A percentile compares a stretch with the other conserved stretches of the same genome.
Evolutionary conservation across 2,888 invertebrate species (phyloP).

Genomic region (Pelosia muscerda): DNA sequence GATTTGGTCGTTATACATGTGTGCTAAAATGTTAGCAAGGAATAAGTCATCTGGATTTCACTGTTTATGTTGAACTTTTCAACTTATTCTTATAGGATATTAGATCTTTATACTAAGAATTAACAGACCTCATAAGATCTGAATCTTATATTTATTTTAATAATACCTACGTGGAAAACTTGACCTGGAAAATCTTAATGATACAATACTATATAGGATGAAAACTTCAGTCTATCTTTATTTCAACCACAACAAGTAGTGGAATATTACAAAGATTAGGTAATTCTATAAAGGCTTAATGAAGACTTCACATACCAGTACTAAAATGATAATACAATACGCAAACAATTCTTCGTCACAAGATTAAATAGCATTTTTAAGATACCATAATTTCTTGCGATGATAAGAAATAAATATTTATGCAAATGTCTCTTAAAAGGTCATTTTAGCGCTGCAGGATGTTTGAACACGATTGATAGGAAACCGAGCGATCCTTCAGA

Average conservation of each 20-base stretch:
- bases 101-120: no score
- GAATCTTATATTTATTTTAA: no score
- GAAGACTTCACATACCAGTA: conserved; percentile 7
- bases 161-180: no score
- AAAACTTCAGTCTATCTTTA: conserved; percentile 9
- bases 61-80: no score
- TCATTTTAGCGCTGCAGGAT: conserved; percentile 48
- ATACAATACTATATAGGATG: not conserved
- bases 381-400: conserved; percentile 8
- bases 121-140: no score
- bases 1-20: conserved; percentile 45
- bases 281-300: conserved; percentile 9
- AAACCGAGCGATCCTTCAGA: conserved; percentile 69
- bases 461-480: conserved; percentile 75
- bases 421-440: not conserved
- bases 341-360: not conserved
- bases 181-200: not conserved
- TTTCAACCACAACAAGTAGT: not conserved
- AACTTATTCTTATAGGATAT: no score
- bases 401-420: conserved; percentile 1
- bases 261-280: conserved; percentile 14
- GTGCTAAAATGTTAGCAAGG: conserved; percentile 49
- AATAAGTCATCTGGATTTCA: not conserved
- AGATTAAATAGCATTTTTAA: not conserved
- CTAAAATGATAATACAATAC: conserved; percentile 2